Evolutionary conservation across 2,113 vertebrate species (phyloP), one percentile per base, ranked within the genome.

Genomic region (Melanotaenia duboulayi): DNA sequence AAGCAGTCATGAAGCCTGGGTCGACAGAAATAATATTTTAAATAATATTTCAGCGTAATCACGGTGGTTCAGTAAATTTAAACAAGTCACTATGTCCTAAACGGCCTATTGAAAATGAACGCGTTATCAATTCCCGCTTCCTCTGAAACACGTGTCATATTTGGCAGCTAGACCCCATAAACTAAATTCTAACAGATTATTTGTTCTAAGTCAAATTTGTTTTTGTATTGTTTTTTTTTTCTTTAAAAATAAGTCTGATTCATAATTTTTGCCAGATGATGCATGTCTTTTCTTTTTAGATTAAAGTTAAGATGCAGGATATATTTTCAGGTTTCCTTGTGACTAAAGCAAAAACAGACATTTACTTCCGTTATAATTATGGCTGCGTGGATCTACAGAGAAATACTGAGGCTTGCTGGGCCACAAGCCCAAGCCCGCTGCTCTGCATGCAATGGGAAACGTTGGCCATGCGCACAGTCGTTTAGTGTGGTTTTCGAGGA

Each of bases 401-500:
- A 68, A 24, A 66, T 62, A 67, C 59, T 72, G 76, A 69, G 48
- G 67, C 63, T 71, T 8, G 56, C 39, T 35, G 73, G 60, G 65
- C 69, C 72, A 37, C 80, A 76, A 39, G 70, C 55, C 66, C 23
- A 70, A 37, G 61, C 51, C 66, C 35, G 77, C 61, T 35, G 67
- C 75, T 72, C 68, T 51, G 80, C 80, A 68, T 87, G 88, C 87
- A 0, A 78, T 61, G 75, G 76, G 78, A 48, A 55, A 22, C 44
- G 54, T 39, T 4, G 80, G 48, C 67, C 75, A 58, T 12, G 66
- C 17, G 77, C 74, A 0, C 54, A 7, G 23, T 69, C 24, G 71
- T 80, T 84, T 89, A 25, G 69, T 90, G 89, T 84, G 90, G 88
- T 82, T 82, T 68, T 1, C 28, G 64, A 74, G 66, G 50, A 69